Percentiles rank a stretch among this genome's conserved stretches.
These are phyloP conservation scores for Chanos chanos DNA, from an alignment of 2,797 vertebrate species.

Conservation along the genomic window DNA sequence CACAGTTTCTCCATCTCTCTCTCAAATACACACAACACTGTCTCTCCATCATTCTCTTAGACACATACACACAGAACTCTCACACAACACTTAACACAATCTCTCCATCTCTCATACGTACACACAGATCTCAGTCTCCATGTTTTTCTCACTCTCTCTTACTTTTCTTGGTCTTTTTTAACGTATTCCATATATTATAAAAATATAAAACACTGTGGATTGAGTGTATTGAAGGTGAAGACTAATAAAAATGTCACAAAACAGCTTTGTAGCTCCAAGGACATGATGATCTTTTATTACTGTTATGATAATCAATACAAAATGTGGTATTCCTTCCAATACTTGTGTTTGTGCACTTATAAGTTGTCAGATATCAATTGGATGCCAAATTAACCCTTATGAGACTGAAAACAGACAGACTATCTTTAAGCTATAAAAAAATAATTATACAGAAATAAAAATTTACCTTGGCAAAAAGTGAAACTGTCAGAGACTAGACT, in stretches of 20 bases:
- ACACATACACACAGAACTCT: not conserved
- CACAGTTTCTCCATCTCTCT: not conserved
- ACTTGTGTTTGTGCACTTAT: conserved; percentile 58
- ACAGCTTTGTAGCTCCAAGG: conserved; percentile 20
- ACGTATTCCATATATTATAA: not conserved
- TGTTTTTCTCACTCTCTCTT: not conserved
- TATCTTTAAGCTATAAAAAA: conserved; percentile 42
- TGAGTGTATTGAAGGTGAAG: not conserved
- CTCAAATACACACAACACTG: not conserved
- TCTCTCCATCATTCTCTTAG: not conserved
- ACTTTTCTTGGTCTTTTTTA: not conserved
- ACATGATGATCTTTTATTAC: conserved; percentile 71
- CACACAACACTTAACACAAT: too few species aligned
- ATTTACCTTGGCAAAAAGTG: conserved; percentile 63
- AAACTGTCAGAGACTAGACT: conserved; percentile 42
- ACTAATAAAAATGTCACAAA: not conserved
- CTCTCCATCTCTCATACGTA: not conserved
- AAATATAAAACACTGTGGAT: not conserved
- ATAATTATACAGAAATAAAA: conserved; percentile 28
- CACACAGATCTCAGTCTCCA: not conserved
- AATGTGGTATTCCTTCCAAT: conserved; percentile 68
- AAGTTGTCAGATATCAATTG: conserved; percentile 58
- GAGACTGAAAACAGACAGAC: conserved; percentile 75
- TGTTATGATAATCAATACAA: conserved; percentile 69
- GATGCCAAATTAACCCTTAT: conserved; percentile 77